Evolutionary conservation across 2,888 invertebrate genomes (phyloP).

Genomic region (Muschampia staudingeri): DNA sequence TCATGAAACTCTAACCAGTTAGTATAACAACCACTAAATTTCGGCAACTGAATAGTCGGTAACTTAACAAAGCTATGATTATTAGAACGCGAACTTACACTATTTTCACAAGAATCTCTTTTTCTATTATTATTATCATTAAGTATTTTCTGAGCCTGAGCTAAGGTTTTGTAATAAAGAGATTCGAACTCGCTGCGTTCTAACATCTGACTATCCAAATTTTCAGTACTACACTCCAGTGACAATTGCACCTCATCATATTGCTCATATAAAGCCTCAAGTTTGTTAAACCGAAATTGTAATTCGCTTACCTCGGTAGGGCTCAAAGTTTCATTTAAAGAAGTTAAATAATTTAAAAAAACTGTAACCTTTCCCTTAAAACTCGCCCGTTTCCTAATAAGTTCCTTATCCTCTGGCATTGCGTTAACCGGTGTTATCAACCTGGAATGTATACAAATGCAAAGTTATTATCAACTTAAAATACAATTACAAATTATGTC

Average conservation of each 20-base stretch:
- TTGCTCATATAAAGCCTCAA: not conserved
- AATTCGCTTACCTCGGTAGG: not conserved
- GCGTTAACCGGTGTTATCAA: not conserved
- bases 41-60: conserved; percentile 58
- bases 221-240: conserved; percentile 12
- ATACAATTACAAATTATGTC: too few relatives aligned
- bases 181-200: not conserved
- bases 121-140: not conserved
- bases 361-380: not conserved
- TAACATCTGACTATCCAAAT: conserved; percentile 9
- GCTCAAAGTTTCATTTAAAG: not conserved
- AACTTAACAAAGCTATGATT: conserved; percentile 18
- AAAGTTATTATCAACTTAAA: not conserved
- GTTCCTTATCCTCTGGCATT: not conserved
- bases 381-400: not conserved
- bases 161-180: conserved; percentile 4
- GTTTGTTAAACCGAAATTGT: not conserved
- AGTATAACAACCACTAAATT: conserved; percentile 62
- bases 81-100: not conserved
- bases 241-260: not conserved
- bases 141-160: conserved; percentile 7
- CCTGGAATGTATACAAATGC: not conserved
- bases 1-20: conserved; percentile 68
- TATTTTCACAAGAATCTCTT: not conserved
- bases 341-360: conserved; percentile 7